A percentile compares a stretch with the other conserved stretches of the same genome.
phyloP scores from a whole-genome alignment of 2,888 invertebrate genomes.

The Monopis laevigella region DNA sequence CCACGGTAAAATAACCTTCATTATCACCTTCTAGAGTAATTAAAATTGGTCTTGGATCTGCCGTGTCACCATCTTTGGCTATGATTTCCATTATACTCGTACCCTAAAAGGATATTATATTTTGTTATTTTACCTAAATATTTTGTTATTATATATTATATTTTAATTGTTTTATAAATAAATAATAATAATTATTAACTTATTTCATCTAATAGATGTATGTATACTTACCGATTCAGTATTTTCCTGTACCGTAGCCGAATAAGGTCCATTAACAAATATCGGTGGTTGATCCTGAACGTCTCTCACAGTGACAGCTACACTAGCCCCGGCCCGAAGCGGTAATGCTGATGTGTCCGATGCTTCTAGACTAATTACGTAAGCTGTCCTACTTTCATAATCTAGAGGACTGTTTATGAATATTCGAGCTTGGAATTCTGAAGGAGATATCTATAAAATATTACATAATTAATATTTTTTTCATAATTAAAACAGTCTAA shows the following conservation, averaged over 20 bases:
- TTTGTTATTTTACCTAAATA: no score
- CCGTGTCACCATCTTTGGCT: conserved; percentile 85
- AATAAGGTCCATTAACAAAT: conserved; percentile 84
- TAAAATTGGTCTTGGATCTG: conserved; percentile 73
- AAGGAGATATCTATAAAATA: conserved; percentile 66
- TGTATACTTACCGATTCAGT: conserved; percentile 62
- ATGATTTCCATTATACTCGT: conserved; percentile 75
- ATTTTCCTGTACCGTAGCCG: conserved; percentile 79
- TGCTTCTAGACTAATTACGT: conserved; percentile 74
- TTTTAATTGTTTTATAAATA: neutral
- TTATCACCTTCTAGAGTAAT: conserved; percentile 75
- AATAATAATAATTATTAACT: neutral
- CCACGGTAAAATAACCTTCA: conserved; percentile 73
- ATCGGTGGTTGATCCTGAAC: conserved; percentile 85
- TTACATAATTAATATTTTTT: no score
- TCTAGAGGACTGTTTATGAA: conserved; percentile 75
- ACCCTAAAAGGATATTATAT: conserved; percentile 53
- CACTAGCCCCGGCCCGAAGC: conserved; percentile 73
- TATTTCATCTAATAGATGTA: neutral
- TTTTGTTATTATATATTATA: neutral
- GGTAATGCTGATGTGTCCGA: conserved; percentile 72
- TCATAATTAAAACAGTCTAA: no score
- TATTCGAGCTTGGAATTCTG: conserved; percentile 76
- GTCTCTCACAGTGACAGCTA: conserved; percentile 79
- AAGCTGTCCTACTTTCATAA: conserved; percentile 80